Conservation (phyloP, 2,113 vertebrate genomes). For the human (Homo sapiens) region GRCh38 chr20:11606501-11607000, state of each 20-base stretch:
- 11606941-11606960: conserved; percentile 51
- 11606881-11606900: conserved; percentile 9
- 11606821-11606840: background rate
- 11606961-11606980: conserved; percentile 52
- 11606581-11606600: conserved; percentile 4
- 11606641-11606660: conserved; percentile 16
- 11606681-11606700: background rate
- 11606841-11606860: background rate
- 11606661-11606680: background rate
- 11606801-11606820: background rate
- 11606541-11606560: background rate
- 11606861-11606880: conserved; percentile 42
- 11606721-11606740: background rate
- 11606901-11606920: conserved; percentile 9
- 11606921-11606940: conserved; percentile 9
- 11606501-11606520: too few species aligned
- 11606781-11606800: background rate
- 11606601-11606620: background rate
- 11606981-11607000: conserved; percentile 55
- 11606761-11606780: conserved; percentile 1
- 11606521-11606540: background rate
- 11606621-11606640: conserved; percentile 24
- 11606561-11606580: conserved; percentile 28
- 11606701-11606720: conserved; percentile 14
- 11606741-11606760: background rate